A percentile compares a stretch with the other conserved stretches of the same genome.
Conservation (phyloP, 1,140 invertebrate species). For the Melanaphis sacchari region DNA sequence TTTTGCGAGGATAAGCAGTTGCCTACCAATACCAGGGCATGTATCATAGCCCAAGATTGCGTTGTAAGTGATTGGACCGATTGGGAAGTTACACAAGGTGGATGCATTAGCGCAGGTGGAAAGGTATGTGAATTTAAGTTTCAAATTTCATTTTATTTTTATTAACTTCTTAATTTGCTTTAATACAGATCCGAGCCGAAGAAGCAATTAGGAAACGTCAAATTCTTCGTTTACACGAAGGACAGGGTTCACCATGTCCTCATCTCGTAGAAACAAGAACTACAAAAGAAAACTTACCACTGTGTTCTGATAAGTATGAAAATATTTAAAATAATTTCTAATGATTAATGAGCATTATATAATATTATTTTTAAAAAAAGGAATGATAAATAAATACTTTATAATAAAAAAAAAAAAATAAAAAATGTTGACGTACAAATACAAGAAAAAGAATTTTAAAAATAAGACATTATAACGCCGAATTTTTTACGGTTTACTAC, state of each 20-base stretch:
- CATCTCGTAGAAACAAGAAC: slow-evolving; percentile 64
- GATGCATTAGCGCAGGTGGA: slow-evolving; percentile 64
- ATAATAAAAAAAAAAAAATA: neutral
- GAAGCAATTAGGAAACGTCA: slow-evolving; percentile 62
- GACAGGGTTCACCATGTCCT: slow-evolving; percentile 65
- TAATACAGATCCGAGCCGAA: slow-evolving; percentile 38
- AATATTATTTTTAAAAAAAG: too few species aligned
- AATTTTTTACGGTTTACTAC: too few species aligned
- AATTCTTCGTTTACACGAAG: slow-evolving; percentile 65
- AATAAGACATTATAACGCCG: neutral
- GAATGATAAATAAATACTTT: neutral
- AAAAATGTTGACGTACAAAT: neutral
- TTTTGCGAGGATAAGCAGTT: slow-evolving; percentile 59
- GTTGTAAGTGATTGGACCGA: slow-evolving; percentile 64
- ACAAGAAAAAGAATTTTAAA: neutral
- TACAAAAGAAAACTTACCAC: slow-evolving; percentile 63
- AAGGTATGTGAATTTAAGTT: slow-evolving; percentile 58
- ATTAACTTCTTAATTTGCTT: neutral
- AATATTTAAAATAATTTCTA: neutral
- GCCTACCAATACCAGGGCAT: slow-evolving; percentile 62
- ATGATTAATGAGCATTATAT: neutral
- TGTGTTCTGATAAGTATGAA: slow-evolving; percentile 65
- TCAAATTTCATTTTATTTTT: neutral
- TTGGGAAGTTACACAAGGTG: slow-evolving; percentile 63
- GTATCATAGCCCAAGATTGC: slow-evolving; percentile 65